Evolutionary conservation across 2,797 vertebrate genomes (phyloP), one percentile per base, ranked within the genome.

Genomic region (Gymnodraco acuticeps): DNA sequence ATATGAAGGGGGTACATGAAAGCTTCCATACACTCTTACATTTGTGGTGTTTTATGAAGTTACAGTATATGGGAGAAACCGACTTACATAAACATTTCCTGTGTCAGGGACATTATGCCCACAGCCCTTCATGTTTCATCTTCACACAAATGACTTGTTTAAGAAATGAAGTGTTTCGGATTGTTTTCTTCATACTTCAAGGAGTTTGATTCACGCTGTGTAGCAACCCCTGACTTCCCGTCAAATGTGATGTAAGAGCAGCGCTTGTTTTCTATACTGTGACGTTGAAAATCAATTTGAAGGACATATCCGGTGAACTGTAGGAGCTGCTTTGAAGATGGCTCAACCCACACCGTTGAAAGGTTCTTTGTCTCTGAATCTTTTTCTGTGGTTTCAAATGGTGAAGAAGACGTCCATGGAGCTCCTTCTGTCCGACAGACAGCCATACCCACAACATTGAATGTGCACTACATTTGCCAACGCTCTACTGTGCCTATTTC

Each of bases 401-500:
- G 33, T 38, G 23, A 27, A 27, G 5, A 38, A 38, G 33, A 38
- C 6, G 33, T 38, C 8, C 8, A 9, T 38, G 33, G 8, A 38
- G 6, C 33, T 38, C 6, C 46, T 61, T 14, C 15, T 50, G 15
- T 31, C 59, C 54, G 20, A 51, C 69, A 64, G 16, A 73, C 58
- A 84, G 82, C 78, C 81, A 79, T 84, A 70, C 27, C 63, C 62
- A 70, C 48, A 6, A 63, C 68, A 23, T 7, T 80, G 78, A 85
- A 78, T 77, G 77, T 67, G 63, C 77, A 73, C 77, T 78, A 75
- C 63, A 45, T 76, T 75, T 73, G 71, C 83, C 85, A 81, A 60
- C 46, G 72, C 59, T 80, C 83, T 85, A 60, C 76, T 80, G 87
- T 87, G 87, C 87, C 86, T 86, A 27, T 55, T 75, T 64, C 79